Evolutionary conservation across 37 sponge, comb jelly and placozoan genomes (phyloP).

Genomic region (Haliclona indistincta): DNA sequence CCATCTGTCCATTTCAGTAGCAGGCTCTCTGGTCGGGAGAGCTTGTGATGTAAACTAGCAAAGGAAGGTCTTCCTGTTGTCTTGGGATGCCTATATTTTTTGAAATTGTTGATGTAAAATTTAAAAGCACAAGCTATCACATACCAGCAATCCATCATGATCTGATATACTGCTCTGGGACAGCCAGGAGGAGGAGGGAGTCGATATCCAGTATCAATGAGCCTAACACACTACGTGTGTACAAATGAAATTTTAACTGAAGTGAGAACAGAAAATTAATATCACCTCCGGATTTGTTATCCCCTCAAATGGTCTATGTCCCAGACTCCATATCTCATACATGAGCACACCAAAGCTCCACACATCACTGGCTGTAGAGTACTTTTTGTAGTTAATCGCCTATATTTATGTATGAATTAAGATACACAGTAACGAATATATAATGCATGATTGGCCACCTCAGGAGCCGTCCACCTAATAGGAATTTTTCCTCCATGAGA

Average conservation of each 20-base stretch:
- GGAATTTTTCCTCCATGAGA: constrained; percentile 38
- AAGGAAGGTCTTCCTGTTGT: too few species aligned
- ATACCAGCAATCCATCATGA: constrained; percentile 29
- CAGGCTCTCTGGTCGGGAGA: too few species aligned
- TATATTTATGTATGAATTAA: too few species aligned
- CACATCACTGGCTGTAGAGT: constrained; percentile 38
- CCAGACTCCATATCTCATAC: constrained; percentile 56
- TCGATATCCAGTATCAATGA: constrained; percentile 15
- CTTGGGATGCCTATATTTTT: too few species aligned
- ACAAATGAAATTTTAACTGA: neutral
- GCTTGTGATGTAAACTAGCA: too few species aligned
- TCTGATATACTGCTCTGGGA: constrained; percentile 21
- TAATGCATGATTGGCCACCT: too few species aligned
- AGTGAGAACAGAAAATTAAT: neutral
- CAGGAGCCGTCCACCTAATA: constrained; percentile 56
- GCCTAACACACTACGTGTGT: neutral
- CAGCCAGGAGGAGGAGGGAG: constrained; percentile 37
- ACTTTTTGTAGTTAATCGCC: constrained; percentile 39
- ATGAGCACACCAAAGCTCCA: constrained; percentile 45
- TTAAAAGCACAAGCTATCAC: too few species aligned
- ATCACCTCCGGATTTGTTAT: constrained; percentile 3
- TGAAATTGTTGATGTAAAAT: too few species aligned
- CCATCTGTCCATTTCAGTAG: too few species aligned
- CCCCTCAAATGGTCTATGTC: constrained; percentile 29
- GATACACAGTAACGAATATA: too few species aligned